Conservation (phyloP, 1,140 invertebrate genomes). For the Periplaneta americana region DNA sequence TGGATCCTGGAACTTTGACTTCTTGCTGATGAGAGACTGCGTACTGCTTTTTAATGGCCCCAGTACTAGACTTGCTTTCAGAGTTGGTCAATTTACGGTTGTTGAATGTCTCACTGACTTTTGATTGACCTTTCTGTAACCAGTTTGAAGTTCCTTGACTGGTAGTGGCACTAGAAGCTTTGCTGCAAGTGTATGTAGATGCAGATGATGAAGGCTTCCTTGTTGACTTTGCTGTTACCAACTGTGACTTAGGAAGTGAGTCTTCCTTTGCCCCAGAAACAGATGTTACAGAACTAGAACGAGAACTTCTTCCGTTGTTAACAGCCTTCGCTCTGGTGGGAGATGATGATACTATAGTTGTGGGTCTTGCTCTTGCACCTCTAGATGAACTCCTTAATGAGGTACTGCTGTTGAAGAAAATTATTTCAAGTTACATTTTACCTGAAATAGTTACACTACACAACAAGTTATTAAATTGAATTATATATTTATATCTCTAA, state of each 20-base stretch:
- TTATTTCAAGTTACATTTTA: too few relatives aligned
- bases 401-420: background rate
- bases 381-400: background rate
- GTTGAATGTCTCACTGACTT: background rate
- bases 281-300: constrained; percentile 1
- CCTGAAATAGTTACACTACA: too few relatives aligned
- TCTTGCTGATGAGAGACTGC: background rate
- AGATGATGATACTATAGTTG: background rate
- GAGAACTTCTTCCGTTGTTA: background rate
- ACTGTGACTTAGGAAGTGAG: background rate
- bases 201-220: background rate
- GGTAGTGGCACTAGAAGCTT: background rate
- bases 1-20: background rate
- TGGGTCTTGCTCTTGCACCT: background rate
- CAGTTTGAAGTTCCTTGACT: background rate
- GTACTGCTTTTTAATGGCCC: background rate
- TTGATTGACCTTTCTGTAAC: background rate
- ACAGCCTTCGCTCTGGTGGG: background rate
- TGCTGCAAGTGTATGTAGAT: background rate
- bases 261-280: background rate
- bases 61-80: background rate
- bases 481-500: too few relatives aligned
- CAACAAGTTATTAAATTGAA: too few relatives aligned
- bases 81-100: background rate
- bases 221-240: background rate